phyloP scores from a whole-genome alignment of 2,888 invertebrate species.

The Noctua pronuba region DNA sequence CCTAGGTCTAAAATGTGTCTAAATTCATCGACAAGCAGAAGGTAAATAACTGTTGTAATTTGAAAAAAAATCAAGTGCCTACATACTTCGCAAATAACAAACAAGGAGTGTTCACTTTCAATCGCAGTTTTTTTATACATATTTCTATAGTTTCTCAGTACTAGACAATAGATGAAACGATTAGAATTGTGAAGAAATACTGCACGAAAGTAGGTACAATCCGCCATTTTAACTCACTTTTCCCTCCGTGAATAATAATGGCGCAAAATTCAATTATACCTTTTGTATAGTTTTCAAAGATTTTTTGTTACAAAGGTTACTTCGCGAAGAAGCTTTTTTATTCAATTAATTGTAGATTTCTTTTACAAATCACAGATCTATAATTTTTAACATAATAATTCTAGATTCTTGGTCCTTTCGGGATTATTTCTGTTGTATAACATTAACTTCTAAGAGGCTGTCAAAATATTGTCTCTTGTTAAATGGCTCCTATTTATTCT shows the following conservation, averaged over 20 bases:
- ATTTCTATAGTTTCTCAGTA: neutral
- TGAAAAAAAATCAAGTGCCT: neutral
- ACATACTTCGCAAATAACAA: neutral
- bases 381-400: neutral
- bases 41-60: too few relatives aligned
- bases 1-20: neutral
- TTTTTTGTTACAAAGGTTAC: constrained; percentile 38
- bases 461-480: constrained; percentile 52
- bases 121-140: neutral
- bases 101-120: neutral
- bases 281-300: constrained; percentile 38
- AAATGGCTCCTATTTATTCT: constrained; percentile 54
- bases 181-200: neutral
- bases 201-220: constrained; percentile 6
- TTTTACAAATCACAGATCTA: constrained; percentile 8
- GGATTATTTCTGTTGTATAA: constrained; percentile 26
- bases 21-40: neutral
- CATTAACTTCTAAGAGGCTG: constrained; percentile 48
- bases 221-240: constrained; percentile 20
- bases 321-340: constrained; percentile 42
- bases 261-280: constrained; percentile 49
- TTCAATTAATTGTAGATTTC: constrained; percentile 46
- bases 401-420: neutral
- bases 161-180: neutral
- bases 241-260: constrained; percentile 41